Evolutionary conservation across 2,797 vertebrate species (phyloP), one percentile per base, ranked within the genome.

Genomic region (Pelochelys cantorii): DNA sequence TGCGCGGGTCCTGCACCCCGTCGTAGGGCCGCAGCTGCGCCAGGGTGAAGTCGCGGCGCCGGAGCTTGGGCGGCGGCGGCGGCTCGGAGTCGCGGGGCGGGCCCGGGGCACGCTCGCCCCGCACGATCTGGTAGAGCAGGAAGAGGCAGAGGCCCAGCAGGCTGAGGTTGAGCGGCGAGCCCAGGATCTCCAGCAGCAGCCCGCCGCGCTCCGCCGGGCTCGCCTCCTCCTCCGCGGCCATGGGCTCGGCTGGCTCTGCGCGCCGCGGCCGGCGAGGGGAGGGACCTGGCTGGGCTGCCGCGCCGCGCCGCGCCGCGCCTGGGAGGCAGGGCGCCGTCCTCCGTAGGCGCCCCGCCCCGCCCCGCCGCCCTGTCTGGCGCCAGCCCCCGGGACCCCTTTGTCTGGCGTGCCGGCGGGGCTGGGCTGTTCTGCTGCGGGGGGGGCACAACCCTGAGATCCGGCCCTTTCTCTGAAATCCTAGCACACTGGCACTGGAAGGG

Each of bases 81-180:
- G 96, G 96, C 15, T 85, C 95, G 10, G 81, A 42, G 31, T 98
- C 98, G 31, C 90, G 95, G 92, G 92, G 93, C 27, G 85, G 91
- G 62, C 15, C 59, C 86, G 95, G 95, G 78, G 91, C 23, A 95
- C 97, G 98, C 91, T 99, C 99, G 17, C 99, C 99, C 84, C 99
- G 98, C 85, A 99, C 94, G 94, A 99, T 99, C 95, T 99, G 99
- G 96, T 99, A 99, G 5, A 99, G 94, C 74, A 99, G 98, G 95
- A 99, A 99, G 77, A 99, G 92, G 85, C 99, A 99, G 42, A 99
- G 98, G 94, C 98, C 98, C 71, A 99, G 98, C 87, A 99, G 97
- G 84, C 98, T 99, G 65, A 99, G 97, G 92, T 99, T 99, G 54
- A 99, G 96, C 34, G 99, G 99, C 2, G 99, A 99, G 5, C 99